Evolutionary conservation across 1,140 invertebrate species (phyloP).

Genomic region (Pseudomyrmex gracilis): DNA sequence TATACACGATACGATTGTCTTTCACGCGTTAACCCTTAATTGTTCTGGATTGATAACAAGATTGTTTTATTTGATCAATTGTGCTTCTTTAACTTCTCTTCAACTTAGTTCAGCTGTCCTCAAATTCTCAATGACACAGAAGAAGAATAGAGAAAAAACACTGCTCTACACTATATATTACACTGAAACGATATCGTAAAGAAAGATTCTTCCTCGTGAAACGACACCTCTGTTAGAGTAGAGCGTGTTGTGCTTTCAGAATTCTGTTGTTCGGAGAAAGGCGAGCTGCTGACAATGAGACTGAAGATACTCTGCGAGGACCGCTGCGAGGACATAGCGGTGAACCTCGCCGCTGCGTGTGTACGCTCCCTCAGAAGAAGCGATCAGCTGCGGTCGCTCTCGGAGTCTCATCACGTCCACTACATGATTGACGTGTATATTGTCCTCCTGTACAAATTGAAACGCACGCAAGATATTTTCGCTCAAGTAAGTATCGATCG

Average conservation of each 20-base stretch:
- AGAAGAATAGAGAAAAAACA: neutral
- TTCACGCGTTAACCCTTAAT: conserved; percentile 10
- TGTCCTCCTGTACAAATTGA: conserved; percentile 86
- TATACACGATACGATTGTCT: neutral
- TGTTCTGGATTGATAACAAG: neutral
- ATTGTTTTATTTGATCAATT: conserved; percentile 22
- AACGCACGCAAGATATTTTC: conserved; percentile 86
- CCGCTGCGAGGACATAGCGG: conserved; percentile 86
- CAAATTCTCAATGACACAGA: neutral
- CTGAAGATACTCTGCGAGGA: conserved; percentile 86
- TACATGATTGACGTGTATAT: conserved; percentile 87
- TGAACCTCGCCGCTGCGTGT: conserved; percentile 85
- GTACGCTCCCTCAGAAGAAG: conserved; percentile 83
- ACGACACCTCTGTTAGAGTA: neutral
- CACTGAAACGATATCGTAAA: neutral
- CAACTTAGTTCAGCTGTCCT: conserved; percentile 2
- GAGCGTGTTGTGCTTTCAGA: conserved; percentile 70
- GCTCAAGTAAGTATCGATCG: conserved; percentile 83
- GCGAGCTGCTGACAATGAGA: conserved; percentile 85
- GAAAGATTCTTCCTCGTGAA: neutral
- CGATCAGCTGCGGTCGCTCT: conserved; percentile 82
- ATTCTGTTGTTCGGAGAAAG: conserved; percentile 86
- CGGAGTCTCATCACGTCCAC: conserved; percentile 84
- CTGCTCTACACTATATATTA: neutral
- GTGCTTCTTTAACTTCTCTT: neutral